Base-by-base conservation (phyloP, 35 echinoderm and acorn worm species). In the Patiria miniata region DNA sequence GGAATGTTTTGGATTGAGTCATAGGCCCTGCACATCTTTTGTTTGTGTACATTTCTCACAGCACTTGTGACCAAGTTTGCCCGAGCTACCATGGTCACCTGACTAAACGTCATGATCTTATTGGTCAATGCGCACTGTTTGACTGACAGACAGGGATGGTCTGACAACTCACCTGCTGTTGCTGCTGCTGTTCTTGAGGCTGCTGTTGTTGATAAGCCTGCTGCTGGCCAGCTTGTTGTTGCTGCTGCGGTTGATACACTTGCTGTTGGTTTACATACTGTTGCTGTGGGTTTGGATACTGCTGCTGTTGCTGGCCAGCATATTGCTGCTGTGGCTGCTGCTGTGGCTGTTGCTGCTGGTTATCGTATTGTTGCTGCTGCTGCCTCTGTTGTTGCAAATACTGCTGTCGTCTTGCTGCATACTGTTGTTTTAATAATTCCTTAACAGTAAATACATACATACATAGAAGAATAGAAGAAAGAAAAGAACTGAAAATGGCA, bases 301-400 rank as follows among this genome's bases (percentile, higher is more conserved):
- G 65, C 65, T 73, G 65, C 26, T 36, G 65, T 36, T 73, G 57
- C 52, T 55, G 58, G 28, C 28, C 58, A 61, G 58, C 19, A 21
- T 61, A 61, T 30, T 84, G 52, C 55, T 85, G 83, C 55, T 85
- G 82, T 1, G 16, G 82, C 23, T 61, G 81, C 19, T 60, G 81
- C 26, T 83, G 81, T 17, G 28, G 8, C 5, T 57, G 81, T 29
- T 57, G 83, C 33, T 69, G 83, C 10, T 68, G 39, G 47, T 52
- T 18, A 30, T 82, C 9, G n/a, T 52, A 52, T 51, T 52, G 83
- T 61, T 85, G 57, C 55, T 68, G 55, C 17, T 85, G 58, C 22
- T 19, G 16, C 16, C 37, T 39, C 17, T 58, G 37, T 21, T 32
- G 15, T 37, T 28, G 36, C 17, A 12, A 36, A 34, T 58, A 53